These are phyloP conservation scores for Struthidea cinerea DNA, from an alignment of 2,113 vertebrate species.

Conservation along the genomic window DNA sequence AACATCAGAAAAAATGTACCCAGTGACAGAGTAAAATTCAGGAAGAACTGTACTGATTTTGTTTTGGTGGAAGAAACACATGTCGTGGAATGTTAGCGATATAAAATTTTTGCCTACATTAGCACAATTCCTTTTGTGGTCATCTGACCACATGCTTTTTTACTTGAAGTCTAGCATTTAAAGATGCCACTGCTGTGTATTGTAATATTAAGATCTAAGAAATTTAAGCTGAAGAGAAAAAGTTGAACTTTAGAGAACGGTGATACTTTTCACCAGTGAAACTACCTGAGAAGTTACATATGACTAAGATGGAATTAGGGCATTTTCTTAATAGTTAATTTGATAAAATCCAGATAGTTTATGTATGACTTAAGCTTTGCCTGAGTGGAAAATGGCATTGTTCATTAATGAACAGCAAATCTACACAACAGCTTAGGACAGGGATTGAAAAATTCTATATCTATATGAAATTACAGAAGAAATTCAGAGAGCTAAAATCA, in stretches of 20 bases:
- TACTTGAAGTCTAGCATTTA: background rate
- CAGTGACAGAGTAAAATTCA: conserved; percentile 58
- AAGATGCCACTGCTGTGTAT: background rate
- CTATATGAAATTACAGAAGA: conserved; percentile 13
- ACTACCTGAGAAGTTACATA: background rate
- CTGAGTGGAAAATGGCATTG: background rate
- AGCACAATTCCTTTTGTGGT: background rate
- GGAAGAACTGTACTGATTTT: conserved; percentile 45
- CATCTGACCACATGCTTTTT: background rate
- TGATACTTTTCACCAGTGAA: background rate
- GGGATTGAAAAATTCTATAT: conserved; percentile 1
- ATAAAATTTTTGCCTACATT: background rate
- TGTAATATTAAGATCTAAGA: background rate
- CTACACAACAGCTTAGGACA: background rate
- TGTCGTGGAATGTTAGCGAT: conserved; percentile 4
- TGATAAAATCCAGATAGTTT: background rate
- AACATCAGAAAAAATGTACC: conserved; percentile 59
- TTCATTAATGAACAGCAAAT: conserved; percentile 22
- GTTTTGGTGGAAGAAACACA: conserved; percentile 13
- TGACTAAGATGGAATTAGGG: background rate
- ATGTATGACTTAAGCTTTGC: background rate
- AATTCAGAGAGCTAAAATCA: conserved; percentile 21
- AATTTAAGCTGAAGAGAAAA: background rate
- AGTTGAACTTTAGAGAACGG: background rate
- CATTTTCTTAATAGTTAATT: background rate